Base-by-base conservation (phyloP, 2,888 invertebrate species). In the Thymelicus sylvestris region DNA sequence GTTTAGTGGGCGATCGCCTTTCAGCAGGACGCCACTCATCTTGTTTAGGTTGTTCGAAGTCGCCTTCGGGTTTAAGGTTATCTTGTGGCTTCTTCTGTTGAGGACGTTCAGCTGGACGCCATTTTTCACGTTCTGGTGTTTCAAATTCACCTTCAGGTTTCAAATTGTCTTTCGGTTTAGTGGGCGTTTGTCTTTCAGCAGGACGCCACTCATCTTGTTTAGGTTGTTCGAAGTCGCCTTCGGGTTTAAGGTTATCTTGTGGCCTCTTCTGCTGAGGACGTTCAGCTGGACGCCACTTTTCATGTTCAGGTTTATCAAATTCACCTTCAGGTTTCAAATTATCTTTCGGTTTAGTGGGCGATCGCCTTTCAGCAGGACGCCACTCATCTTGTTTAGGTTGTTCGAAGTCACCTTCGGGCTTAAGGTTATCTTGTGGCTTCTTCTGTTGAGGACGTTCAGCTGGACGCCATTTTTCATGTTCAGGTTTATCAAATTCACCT, bases 131-230 rank as follows among this genome's bases (percentile, higher is more conserved):
- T 70, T 86, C 83, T 0, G 91, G 93, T 13, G 81, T 78, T 68
- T 87, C 88, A 75, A 95, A 94, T 8, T 95, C 94, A 1, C 95
- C 19, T 19, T 19, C 19, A 0, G 94, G 94, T 15, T 79, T 83
- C 0, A 94, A 75, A 77, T 94, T 94, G 74, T 88, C 87, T 67
- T 80, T 55, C 0, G 86, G 86, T 65, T 80, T 86, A n/a, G n/a
- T n/a, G n/a, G n/a, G n/a, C 7, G 69, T 80, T 0, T 83, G 85
- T 94, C 95, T 95, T 74, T 94, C 96, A 10, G 91, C 86, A 7
- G 86, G 86, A 1, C 76, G 78, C 85, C 85, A 86, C 65, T 81
- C 73, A 2, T 92, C 88, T 13, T 91, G 90, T 66, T 81, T 80
- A 0, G 92, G 94, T 19, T 84, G 79, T 55, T 94, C 92, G 73